Evolutionary conservation across 2,797 vertebrate genomes (phyloP), one percentile per base, ranked within the genome.

Genomic region (Semotilus atromaculatus): DNA sequence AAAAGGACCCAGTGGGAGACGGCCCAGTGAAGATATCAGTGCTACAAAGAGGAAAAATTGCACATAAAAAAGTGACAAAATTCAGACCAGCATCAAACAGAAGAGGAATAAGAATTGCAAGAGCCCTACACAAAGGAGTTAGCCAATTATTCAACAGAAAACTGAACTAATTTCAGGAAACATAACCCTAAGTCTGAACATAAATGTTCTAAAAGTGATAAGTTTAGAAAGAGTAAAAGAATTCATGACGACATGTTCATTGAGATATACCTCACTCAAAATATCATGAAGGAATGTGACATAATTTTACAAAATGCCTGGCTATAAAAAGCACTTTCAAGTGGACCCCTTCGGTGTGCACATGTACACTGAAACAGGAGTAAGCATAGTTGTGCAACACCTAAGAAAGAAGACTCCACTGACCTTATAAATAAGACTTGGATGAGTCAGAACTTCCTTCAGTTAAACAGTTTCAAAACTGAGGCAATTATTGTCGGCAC

Each of bases 291-390:
- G 26, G 71, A 86, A 19, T 26, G 80, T 73, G 86, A 75, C 31
- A 36, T 11, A 14, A 55, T 78, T n/a, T 53, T 23, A 62, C 18
- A 62, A 77, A 29, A 81, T 78, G 38, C 86, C 83, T 43, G 83
- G 88, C 10, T 84, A 89, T 19, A 81, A 86, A 5, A 83, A 89
- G 62, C 81, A 87, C 48, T 48, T 86, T 3, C 86, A 87, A 51
- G 51, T 87, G n/a, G 67, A 86, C 84, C 66, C 76, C 8, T 89
- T 87, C 81, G 77, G 31, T 60, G 62, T 86, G 7, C 64, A 86
- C 19, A 16, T 87, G 48, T 83, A 89, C n/a, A 87, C 87, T 5
- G 79, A 86, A 53, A 7, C n/a, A 64, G 58, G 23, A 21, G 2
- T 82, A 34, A 29, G 26, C 14, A 86, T 86, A 66, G 29, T 60